These are phyloP conservation scores for Dinoponera quadriceps DNA, from an alignment of 1,140 invertebrate genomes.

Conservation along the genomic window DNA sequence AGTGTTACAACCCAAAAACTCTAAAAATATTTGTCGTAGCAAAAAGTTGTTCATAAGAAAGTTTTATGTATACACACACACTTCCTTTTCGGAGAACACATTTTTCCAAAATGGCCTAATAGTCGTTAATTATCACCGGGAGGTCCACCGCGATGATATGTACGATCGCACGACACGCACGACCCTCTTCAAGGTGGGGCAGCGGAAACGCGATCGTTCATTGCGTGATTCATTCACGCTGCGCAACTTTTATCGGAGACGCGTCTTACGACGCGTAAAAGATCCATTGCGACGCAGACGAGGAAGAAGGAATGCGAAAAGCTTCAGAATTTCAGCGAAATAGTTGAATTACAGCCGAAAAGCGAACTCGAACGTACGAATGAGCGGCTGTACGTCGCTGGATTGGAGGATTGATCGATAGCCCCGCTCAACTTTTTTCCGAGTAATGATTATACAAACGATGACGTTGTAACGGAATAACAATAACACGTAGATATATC, in stretches of 20 bases:
- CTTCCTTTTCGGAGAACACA: background rate
- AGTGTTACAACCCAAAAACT: too few species aligned
- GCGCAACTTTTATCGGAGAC: conserved; percentile 36
- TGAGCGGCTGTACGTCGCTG: background rate
- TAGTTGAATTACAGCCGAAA: conserved; percentile 31
- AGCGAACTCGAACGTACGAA: conserved; percentile 10
- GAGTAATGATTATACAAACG: conserved; percentile 2
- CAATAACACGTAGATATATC: conserved; percentile 9
- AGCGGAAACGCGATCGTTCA: conserved; percentile 7
- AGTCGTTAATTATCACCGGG: background rate
- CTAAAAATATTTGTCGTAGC: too few species aligned
- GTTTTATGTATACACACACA: too few species aligned
- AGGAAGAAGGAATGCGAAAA: conserved; percentile 7
- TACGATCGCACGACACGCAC: conserved; percentile 33
- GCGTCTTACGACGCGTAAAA: conserved; percentile 14
- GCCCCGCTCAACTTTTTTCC: background rate
- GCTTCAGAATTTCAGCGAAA: conserved; percentile 36
- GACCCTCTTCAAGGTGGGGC: background rate
- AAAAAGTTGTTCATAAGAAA: too few species aligned
- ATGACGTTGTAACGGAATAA: background rate
- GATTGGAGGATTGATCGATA: background rate
- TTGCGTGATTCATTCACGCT: conserved; percentile 46
- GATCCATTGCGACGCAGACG: background rate
- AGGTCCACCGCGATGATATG: conserved; percentile 11
- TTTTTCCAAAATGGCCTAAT: background rate